phyloP scores from a whole-genome alignment of 2,888 invertebrate species.

The Pyrrhosoma nymphula region DNA sequence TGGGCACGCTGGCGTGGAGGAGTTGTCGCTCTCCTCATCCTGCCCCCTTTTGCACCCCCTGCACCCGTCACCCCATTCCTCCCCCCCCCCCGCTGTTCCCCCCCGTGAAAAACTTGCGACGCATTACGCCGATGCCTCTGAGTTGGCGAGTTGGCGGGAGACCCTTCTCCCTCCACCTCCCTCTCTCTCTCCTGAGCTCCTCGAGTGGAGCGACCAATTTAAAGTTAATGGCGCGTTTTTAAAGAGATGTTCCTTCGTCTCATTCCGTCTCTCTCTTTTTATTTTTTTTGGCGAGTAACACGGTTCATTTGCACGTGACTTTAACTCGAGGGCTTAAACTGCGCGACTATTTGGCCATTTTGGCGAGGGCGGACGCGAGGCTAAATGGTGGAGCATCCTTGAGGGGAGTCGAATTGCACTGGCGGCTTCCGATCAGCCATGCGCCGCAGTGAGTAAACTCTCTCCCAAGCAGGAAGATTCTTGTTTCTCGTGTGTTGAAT shows the following conservation, averaged over 20 bases:
- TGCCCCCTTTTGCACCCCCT: neutral
- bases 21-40: neutral
- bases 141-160: neutral
- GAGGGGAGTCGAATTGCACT: no score
- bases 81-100: neutral
- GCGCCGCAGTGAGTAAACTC: no score
- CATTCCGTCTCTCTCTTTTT: neutral
- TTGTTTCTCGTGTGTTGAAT: no score
- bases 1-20: neutral
- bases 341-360: neutral
- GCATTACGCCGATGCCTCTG: neutral
- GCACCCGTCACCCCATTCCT: no score
- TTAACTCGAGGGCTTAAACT: neutral
- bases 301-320: neutral
- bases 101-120: constrained; percentile 31
- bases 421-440: no score
- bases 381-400: no score
- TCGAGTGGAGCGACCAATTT: constrained; percentile 18
- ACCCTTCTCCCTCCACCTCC: neutral
- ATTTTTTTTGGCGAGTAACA: neutral
- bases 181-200: no score
- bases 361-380: neutral
- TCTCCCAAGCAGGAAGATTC: no score
- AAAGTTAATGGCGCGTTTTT: constrained; percentile 42
- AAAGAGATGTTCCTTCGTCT: neutral